Conservation (phyloP, 2,888 invertebrate species). For the Pachliopta kotzebuea region DNA sequence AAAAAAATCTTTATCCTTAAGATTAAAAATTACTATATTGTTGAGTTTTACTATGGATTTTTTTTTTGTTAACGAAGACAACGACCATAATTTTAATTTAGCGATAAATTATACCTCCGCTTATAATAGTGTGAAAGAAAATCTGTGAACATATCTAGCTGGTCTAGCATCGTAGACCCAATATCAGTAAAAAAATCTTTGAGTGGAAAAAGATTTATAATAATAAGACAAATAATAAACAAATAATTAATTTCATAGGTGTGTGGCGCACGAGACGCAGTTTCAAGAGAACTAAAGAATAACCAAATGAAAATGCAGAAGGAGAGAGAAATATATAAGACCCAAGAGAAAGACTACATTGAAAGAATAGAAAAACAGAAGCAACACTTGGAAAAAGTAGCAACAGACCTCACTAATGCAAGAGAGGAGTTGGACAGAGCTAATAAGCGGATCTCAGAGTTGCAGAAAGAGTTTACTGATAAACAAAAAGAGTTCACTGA, state of each 20-base stretch:
- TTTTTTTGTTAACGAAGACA: no score
- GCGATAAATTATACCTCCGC: no score
- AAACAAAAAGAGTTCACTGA: slow-evolving; percentile 75
- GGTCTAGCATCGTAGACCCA: no score
- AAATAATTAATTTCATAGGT: slow-evolving; percentile 64
- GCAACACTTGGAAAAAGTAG: slow-evolving; percentile 74
- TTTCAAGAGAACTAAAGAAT: slow-evolving; percentile 79
- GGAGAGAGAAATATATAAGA: slow-evolving; percentile 60
- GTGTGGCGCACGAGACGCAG: slow-evolving; percentile 81
- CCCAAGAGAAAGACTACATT: slow-evolving; percentile 66
- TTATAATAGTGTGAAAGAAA: no score
- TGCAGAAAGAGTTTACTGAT: slow-evolving; percentile 76
- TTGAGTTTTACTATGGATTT: no score
- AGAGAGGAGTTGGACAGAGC: slow-evolving; percentile 78
- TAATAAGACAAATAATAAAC: neutral
- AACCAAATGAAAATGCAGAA: slow-evolving; percentile 63
- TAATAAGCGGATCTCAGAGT: slow-evolving; percentile 78
- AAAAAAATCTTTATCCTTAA: no score
- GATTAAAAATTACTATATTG: no score
- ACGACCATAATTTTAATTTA: no score
- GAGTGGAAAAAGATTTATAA: neutral
- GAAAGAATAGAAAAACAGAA: slow-evolving; percentile 76
- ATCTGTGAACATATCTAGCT: no score
- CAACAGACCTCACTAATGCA: slow-evolving; percentile 64
- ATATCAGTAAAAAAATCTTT: no score